Evolutionary conservation across 2,797 vertebrate species (phyloP).

Genomic region (Sebastolobus alascanus): DNA sequence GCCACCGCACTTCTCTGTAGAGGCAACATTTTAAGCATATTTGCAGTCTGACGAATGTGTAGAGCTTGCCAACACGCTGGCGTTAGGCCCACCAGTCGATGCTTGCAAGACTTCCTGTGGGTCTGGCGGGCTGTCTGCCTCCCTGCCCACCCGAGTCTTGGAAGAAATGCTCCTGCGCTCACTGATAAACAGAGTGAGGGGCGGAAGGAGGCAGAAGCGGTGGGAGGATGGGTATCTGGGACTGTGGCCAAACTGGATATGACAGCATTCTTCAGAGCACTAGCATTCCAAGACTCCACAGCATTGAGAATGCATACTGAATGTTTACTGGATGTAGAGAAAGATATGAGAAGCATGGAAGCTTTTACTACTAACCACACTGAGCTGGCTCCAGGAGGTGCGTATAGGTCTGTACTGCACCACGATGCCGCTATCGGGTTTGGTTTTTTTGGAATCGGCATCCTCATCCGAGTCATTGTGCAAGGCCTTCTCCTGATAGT

Average conservation of each 20-base stretch:
- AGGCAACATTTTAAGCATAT: conserved; percentile 74
- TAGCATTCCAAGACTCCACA: conserved; percentile 70
- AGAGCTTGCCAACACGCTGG: conserved; percentile 67
- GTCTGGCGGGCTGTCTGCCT: conserved; percentile 60
- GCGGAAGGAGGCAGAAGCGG: conserved; percentile 41
- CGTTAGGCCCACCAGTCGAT: conserved; percentile 52
- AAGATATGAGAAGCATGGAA: conserved; percentile 1
- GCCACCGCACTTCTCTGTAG: conserved; percentile 51
- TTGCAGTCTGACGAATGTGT: conserved; percentile 68
- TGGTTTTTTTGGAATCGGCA: conserved; percentile 86
- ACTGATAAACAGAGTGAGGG: conserved; percentile 49
- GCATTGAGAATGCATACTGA: conserved; percentile 7
- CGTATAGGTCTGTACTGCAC: conserved; percentile 91
- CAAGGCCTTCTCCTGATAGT: conserved; percentile 97
- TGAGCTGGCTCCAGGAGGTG: conserved; percentile 96
- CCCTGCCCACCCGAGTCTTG: conserved; percentile 39
- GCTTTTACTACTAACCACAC: conserved; percentile 84
- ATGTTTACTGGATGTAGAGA: conserved; percentile 20
- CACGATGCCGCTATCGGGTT: conserved; percentile 87
- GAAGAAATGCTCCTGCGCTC: conserved; percentile 49
- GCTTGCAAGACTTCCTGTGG: conserved; percentile 69
- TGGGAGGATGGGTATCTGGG: conserved; percentile 69
- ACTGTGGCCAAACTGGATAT: conserved; percentile 69
- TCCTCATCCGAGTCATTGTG: conserved; percentile 97
- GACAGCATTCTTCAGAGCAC: conserved; percentile 73